These are phyloP conservation scores for Chelonoidis abingdonii DNA, from an alignment of 2,113 vertebrate species.

Conservation along the genomic window DNA sequence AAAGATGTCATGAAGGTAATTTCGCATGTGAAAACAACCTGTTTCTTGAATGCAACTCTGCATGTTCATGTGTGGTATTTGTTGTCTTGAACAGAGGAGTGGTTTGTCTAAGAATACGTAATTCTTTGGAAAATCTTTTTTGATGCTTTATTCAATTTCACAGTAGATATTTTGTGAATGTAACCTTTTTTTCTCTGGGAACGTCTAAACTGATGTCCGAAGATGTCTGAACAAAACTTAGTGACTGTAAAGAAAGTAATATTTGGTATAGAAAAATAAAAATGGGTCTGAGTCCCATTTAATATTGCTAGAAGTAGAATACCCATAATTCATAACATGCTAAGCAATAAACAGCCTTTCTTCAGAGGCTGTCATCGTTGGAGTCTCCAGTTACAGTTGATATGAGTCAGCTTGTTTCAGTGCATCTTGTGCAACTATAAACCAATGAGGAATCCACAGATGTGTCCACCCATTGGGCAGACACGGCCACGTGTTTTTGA, in stretches of 20 bases:
- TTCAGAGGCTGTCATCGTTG: no score
- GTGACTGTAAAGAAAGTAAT: slow-evolving; percentile 33
- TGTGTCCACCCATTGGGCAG: not conserved
- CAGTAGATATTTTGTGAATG: not conserved
- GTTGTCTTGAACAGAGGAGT: not conserved
- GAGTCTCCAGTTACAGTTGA: not conserved
- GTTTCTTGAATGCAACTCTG: not conserved
- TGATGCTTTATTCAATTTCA: not conserved
- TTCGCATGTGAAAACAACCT: not conserved
- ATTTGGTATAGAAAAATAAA: slow-evolving; percentile 35
- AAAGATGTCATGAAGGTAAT: not conserved
- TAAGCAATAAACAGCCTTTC: slow-evolving; percentile 67
- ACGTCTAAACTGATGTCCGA: not conserved
- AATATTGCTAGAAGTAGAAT: slow-evolving; percentile 66
- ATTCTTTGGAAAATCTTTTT: not conserved
- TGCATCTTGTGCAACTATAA: not conserved
- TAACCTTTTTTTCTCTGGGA: not conserved
- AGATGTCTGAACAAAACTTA: slow-evolving; percentile 37
- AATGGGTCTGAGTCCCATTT: slow-evolving; percentile 39
- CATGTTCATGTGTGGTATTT: not conserved
- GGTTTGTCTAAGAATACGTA: not conserved
- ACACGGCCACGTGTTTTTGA: not conserved
- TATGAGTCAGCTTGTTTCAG: not conserved
- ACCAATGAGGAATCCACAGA: not conserved
- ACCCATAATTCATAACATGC: slow-evolving; percentile 65